These are phyloP conservation scores for Nematostella vectensis DNA, from an alignment of 92 coral and sea anemone species.

Conservation along the genomic window DNA sequence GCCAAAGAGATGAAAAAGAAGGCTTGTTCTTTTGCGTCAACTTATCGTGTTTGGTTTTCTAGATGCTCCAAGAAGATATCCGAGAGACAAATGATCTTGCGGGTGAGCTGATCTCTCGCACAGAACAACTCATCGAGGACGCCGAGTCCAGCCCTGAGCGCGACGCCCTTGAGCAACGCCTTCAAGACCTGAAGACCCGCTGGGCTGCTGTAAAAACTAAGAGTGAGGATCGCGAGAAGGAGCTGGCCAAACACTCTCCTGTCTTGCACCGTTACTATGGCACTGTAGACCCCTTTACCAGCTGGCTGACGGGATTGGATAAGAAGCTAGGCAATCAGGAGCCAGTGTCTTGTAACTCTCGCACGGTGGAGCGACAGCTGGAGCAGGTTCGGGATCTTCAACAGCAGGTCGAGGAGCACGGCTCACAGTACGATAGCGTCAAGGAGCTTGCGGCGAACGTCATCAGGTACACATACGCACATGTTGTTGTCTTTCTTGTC, in stretches of 20 bases:
- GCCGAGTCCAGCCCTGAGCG: slow-evolving; percentile 95
- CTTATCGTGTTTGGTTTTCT: too few species aligned
- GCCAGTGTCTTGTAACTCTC: slow-evolving; percentile 66
- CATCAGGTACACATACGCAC: slow-evolving; percentile 15
- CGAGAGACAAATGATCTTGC: slow-evolving; percentile 65
- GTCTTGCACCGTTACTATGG: slow-evolving; percentile 66
- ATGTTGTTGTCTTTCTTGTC: too few species aligned
- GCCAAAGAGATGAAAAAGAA: too few species aligned
- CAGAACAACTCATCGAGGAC: slow-evolving; percentile 67
- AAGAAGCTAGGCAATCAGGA: slow-evolving; percentile 63
- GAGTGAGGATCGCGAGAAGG: slow-evolving; percentile 67
- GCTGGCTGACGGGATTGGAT: slow-evolving; percentile 71
- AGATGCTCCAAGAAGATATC: slow-evolving; percentile 72
- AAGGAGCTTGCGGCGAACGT: slow-evolving; percentile 57
- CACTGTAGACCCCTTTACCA: slow-evolving; percentile 59
- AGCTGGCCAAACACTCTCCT: slow-evolving; percentile 64
- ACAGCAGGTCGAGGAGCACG: slow-evolving; percentile 56
- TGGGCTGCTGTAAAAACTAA: slow-evolving; percentile 78
- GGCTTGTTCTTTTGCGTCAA: too few species aligned
- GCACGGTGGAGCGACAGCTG: slow-evolving; percentile 56
- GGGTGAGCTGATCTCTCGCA: slow-evolving; percentile 72
- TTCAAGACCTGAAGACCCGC: slow-evolving; percentile 80
- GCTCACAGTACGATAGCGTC: slow-evolving; percentile 57
- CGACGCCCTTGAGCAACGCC: slow-evolving; percentile 64
- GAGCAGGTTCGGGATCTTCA: slow-evolving; percentile 62